Percentiles rank a stretch among this genome's conserved stretches.
phyloP scores from a whole-genome alignment of 2,797 vertebrate species.

The Sebastes matsubarae region DNA sequence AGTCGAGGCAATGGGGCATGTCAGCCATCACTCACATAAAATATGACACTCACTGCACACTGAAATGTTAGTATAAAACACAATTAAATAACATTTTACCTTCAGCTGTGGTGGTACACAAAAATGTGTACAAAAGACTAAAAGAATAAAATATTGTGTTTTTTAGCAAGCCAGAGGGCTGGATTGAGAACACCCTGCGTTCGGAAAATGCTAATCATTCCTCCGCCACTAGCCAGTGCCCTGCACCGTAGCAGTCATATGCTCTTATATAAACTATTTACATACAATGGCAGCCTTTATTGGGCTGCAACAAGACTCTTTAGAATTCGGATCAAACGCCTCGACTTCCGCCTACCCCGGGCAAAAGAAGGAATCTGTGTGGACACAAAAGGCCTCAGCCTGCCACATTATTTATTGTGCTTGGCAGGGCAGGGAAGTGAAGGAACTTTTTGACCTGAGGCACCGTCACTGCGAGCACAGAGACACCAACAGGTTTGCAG shows the following conservation, averaged over 20 bases:
- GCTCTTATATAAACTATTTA: conserved; percentile 95
- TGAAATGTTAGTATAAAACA: conserved; percentile 55
- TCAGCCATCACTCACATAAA: conserved; percentile 23
- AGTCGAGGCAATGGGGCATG: neutral
- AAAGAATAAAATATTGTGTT: conserved; percentile 68
- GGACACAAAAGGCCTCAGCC: conserved; percentile 85
- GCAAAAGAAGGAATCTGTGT: conserved; percentile 90
- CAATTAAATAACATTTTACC: conserved; percentile 77
- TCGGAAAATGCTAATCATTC: conserved; percentile 86
- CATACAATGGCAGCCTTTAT: conserved; percentile 95
- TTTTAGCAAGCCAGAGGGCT: conserved; percentile 69
- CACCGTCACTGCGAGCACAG: conserved; percentile 41
- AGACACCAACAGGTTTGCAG: conserved; percentile 38
- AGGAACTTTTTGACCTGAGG: conserved; percentile 76
- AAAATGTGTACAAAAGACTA: conserved; percentile 82
- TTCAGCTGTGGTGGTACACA: conserved; percentile 85
- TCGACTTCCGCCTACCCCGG: conserved; percentile 94
- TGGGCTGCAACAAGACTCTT: conserved; percentile 92
- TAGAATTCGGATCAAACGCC: conserved; percentile 97
- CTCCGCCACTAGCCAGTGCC: conserved; percentile 86
- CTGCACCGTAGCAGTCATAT: conserved; percentile 94
- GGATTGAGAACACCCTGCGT: conserved; percentile 77
- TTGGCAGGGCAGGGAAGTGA: conserved; percentile 73
- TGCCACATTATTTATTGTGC: conserved; percentile 86
- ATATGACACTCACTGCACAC: conserved; percentile 5